Percentiles rank a stretch among this genome's conserved stretches.
phyloP scores from a whole-genome alignment of 1,140 invertebrate species.

The Cherax destructor region DNA sequence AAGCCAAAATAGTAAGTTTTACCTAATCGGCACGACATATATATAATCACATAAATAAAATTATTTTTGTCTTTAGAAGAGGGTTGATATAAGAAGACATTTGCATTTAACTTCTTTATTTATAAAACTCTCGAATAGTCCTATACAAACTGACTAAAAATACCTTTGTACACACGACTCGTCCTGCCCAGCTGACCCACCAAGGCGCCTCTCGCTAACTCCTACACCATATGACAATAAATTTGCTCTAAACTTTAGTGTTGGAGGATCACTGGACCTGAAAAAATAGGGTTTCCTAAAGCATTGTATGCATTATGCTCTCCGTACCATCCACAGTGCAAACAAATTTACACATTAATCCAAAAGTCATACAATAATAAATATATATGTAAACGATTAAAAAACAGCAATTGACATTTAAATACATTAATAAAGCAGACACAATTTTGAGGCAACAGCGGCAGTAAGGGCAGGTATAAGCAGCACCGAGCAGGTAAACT shows the following conservation, averaged over 20 bases:
- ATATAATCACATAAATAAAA: too few species aligned
- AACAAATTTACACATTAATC: conserved; percentile 48
- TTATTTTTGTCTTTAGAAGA: not conserved
- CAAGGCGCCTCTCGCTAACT: not conserved
- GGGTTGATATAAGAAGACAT: conserved; percentile 9
- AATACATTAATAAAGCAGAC: conserved; percentile 58
- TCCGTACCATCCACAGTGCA: conserved; percentile 41
- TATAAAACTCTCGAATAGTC: conserved; percentile 64
- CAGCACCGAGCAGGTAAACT: conserved; percentile 46
- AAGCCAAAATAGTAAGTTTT: too few species aligned
- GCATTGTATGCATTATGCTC: conserved; percentile 19
- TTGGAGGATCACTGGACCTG: conserved; percentile 35
- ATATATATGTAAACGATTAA: conserved; percentile 55
- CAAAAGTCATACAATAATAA: conserved; percentile 58
- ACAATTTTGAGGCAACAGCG: conserved; percentile 51
- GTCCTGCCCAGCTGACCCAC: conserved; percentile 23
- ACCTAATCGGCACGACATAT: too few species aligned
- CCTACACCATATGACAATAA: conserved; percentile 2
- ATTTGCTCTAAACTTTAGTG: conserved; percentile 12
- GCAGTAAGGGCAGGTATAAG: conserved; percentile 49
- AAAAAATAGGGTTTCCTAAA: conserved; percentile 23
- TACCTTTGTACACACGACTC: conserved; percentile 63
- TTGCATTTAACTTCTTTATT: conserved; percentile 53
- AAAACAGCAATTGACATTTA: conserved; percentile 61
- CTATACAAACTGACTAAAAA: conserved; percentile 67